Evolutionary conservation across 2,797 vertebrate genomes (phyloP).

Genomic region (Podarcis siculus): DNA sequence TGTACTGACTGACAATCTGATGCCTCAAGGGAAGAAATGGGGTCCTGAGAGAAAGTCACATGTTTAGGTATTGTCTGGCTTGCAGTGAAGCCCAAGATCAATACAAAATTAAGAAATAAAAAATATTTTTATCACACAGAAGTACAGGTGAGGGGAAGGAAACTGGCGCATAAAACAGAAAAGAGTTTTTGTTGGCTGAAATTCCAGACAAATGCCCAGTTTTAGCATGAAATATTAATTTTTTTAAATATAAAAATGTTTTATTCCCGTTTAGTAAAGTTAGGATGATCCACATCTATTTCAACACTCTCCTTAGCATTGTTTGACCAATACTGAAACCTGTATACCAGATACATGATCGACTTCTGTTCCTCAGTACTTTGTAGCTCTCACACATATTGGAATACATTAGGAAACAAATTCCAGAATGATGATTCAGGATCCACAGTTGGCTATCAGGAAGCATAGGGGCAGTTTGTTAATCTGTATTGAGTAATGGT

Average conservation of each 20-base stretch:
- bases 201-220: neutral
- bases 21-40: neutral
- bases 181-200: slow-evolving; percentile 14
- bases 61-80: neutral
- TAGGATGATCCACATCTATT: neutral
- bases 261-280: neutral
- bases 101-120: neutral
- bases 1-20: neutral
- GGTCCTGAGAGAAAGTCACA: neutral
- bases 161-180: slow-evolving; percentile 5
- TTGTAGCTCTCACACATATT: neutral
- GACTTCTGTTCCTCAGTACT: neutral
- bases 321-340: neutral
- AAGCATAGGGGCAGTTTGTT: neutral
- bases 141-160: neutral
- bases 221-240: neutral
- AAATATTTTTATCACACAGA: neutral
- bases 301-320: neutral
- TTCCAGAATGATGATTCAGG: neutral
- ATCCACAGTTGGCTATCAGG: neutral
- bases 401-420: neutral
- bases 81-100: neutral
- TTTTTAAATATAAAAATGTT: neutral
- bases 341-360: neutral
- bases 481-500: neutral